Percentiles rank a stretch among this genome's conserved stretches.
These are phyloP conservation scores for Taurulus bubalis DNA, from an alignment of 2,113 vertebrate genomes.

Conservation along the genomic window DNA sequence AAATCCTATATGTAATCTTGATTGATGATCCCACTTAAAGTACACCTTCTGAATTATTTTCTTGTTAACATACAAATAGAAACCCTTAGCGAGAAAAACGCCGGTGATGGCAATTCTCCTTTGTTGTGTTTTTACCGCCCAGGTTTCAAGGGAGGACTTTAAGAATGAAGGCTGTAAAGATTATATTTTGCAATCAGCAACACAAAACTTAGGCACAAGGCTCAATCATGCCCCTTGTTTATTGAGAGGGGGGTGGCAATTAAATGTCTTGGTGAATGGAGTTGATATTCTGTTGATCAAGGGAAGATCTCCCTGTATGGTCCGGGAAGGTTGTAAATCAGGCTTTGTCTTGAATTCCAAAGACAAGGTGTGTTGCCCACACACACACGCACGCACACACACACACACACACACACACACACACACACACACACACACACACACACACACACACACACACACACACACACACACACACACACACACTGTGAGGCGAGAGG, in stretches of 20 bases:
- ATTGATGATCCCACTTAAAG: slow-evolving; percentile 53
- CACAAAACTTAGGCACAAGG: slow-evolving; percentile 55
- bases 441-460: slow-evolving; percentile 2
- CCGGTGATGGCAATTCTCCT: slow-evolving; percentile 49
- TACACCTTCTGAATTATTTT: slow-evolving; percentile 55
- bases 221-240: slow-evolving; percentile 76
- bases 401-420: too few relatives aligned
- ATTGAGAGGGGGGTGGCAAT: slow-evolving; percentile 48
- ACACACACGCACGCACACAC: too few relatives aligned
- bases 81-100: slow-evolving; percentile 50
- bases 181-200: slow-evolving; percentile 55
- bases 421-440: too few relatives aligned
- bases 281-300: slow-evolving; percentile 59
- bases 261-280: slow-evolving; percentile 35
- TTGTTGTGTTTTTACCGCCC: slow-evolving; percentile 52
- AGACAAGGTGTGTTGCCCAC: slow-evolving; percentile 18
- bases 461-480: not conserved
- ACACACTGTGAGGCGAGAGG: not conserved
- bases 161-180: slow-evolving; percentile 39
- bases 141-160: slow-evolving; percentile 62
- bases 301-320: slow-evolving; percentile 43
- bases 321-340: slow-evolving; percentile 48
- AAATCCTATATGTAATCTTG: slow-evolving; percentile 43
- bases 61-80: slow-evolving; percentile 72
- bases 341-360: slow-evolving; percentile 56